Conservation (phyloP, 1,140 invertebrate species). For the Sycophila sp. region DNA sequence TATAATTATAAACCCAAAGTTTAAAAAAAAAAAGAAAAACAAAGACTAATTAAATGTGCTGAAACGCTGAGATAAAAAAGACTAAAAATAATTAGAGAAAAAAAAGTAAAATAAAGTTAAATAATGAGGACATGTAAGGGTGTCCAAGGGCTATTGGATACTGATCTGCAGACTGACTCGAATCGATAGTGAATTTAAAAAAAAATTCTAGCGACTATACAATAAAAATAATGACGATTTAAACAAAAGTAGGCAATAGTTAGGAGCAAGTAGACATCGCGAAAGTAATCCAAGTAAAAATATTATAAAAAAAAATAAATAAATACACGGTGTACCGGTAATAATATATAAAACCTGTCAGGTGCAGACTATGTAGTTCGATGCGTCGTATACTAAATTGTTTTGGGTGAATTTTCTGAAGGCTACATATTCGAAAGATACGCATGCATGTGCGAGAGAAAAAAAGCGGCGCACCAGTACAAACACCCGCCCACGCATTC, state of each 20-base stretch:
- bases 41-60: slow-evolving; percentile 14
- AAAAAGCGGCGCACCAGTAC: no score
- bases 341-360: not conserved
- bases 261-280: not conserved
- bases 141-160: slow-evolving; percentile 11
- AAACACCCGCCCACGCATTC: no score
- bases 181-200: slow-evolving; percentile 6
- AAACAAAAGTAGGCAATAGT: slow-evolving; percentile 14
- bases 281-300: not conserved
- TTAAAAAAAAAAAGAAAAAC: slow-evolving; percentile 7
- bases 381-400: not conserved
- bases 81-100: slow-evolving; percentile 17
- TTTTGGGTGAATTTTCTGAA: no score
- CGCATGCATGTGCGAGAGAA: no score
- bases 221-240: slow-evolving; percentile 8
- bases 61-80: slow-evolving; percentile 22
- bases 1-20: slow-evolving; percentile 1
- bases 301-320: not conserved
- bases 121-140: not conserved
- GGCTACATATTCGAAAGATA: no score
- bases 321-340: not conserved
- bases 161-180: slow-evolving; percentile 16
- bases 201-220: not conserved
- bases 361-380: slow-evolving; percentile 3
- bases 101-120: slow-evolving; percentile 1